Conservation (phyloP, 1,140 invertebrate genomes). For the Drosophila eugracilis region DNA sequence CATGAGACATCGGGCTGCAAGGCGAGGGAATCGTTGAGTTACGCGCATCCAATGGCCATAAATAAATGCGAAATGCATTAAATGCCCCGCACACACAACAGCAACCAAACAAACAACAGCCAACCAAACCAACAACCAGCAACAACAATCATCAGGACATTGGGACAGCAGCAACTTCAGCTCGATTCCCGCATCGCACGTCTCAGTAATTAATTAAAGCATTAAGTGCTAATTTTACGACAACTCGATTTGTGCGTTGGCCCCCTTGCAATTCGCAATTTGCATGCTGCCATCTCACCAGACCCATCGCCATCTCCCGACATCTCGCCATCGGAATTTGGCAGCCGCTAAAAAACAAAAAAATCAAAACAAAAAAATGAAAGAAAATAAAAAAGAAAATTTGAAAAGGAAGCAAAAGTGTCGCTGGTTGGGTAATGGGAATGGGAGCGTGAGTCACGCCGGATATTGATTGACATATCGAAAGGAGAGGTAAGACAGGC, state of each 20-base stretch:
- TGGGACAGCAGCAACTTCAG: slow-evolving; percentile 26
- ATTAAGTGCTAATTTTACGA: slow-evolving; percentile 84
- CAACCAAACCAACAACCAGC: slow-evolving; percentile 10
- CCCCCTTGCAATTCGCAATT: slow-evolving; percentile 59
- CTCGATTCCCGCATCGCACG: slow-evolving; percentile 60
- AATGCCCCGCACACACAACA: slow-evolving; percentile 51
- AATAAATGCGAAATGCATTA: slow-evolving; percentile 81
- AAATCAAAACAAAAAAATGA: slow-evolving; percentile 47
- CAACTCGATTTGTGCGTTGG: slow-evolving; percentile 80
- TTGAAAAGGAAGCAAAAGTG: slow-evolving; percentile 73
- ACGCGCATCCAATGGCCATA: slow-evolving; percentile 77
- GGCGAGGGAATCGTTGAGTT: slow-evolving; percentile 60
- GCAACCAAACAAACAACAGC: slow-evolving; percentile 6
- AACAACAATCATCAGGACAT: slow-evolving; percentile 14
- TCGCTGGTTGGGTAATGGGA: slow-evolving; percentile 41
- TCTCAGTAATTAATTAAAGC: slow-evolving; percentile 82
- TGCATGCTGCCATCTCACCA: slow-evolving; percentile 63
- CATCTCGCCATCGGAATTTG: slow-evolving; percentile 74
- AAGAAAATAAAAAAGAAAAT: slow-evolving; percentile 57
- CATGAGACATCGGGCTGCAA: slow-evolving; percentile 40
- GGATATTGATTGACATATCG: slow-evolving; percentile 31
- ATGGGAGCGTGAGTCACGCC: slow-evolving; percentile 45
- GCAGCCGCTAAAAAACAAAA: slow-evolving; percentile 46
- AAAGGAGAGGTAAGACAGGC: slow-evolving; percentile 21
- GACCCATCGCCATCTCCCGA: slow-evolving; percentile 33